A percentile compares a stretch with the other conserved stretches of the same genome.
phyloP scores from a whole-genome alignment of 1,140 invertebrate species.

The Zaprionus inermis region DNA sequence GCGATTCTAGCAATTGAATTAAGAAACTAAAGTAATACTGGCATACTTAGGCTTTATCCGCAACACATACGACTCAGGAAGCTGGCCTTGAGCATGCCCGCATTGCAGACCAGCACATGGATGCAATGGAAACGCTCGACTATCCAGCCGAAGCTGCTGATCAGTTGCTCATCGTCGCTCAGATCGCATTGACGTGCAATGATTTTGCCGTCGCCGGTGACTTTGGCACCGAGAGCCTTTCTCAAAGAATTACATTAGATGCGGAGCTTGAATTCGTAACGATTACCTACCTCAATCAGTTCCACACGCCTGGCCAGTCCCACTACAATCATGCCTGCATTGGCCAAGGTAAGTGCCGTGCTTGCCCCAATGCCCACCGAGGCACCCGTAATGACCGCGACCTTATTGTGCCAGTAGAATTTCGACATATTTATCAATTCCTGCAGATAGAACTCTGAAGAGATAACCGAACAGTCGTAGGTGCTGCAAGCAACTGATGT shows the following conservation, averaged over 20 bases:
- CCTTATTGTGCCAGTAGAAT: slow-evolving; percentile 86
- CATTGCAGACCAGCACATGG: slow-evolving; percentile 78
- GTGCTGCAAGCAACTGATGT: slow-evolving; percentile 43
- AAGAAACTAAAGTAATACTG: neutral
- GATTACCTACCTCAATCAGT: slow-evolving; percentile 82
- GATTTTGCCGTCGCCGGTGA: slow-evolving; percentile 76
- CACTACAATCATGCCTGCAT: slow-evolving; percentile 86
- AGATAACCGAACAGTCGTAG: slow-evolving; percentile 45
- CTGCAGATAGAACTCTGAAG: no score
- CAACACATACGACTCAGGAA: slow-evolving; percentile 67
- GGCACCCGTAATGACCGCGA: slow-evolving; percentile 88
- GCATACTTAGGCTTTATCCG: neutral
- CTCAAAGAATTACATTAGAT: no score
- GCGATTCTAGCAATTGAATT: slow-evolving; percentile 49
- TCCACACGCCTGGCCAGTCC: slow-evolving; percentile 86
- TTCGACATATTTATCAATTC: slow-evolving; percentile 86
- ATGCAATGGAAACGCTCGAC: slow-evolving; percentile 60
- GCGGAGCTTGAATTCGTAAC: neutral
- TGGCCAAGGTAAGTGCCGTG: slow-evolving; percentile 84
- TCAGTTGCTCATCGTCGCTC: slow-evolving; percentile 86
- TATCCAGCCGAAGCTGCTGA: slow-evolving; percentile 85
- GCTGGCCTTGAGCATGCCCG: slow-evolving; percentile 78
- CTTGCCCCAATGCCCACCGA: slow-evolving; percentile 87
- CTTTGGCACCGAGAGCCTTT: slow-evolving; percentile 59
- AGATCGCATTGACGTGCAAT: slow-evolving; percentile 85